phyloP scores from a whole-genome alignment of 2,888 invertebrate species.

The Druceiella hillmani region DNA sequence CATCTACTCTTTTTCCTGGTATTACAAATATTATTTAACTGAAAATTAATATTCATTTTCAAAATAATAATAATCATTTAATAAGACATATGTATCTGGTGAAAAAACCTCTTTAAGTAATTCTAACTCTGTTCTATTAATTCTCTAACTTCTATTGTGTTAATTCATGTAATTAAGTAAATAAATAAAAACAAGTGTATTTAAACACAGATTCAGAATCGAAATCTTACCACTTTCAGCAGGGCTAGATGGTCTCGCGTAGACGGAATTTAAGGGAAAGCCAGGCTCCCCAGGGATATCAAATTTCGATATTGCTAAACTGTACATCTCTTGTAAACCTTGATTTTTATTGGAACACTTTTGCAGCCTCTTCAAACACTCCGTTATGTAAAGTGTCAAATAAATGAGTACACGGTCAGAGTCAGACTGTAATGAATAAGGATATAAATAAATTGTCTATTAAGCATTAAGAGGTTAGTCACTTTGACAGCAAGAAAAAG shows the following conservation, averaged over 20 bases:
- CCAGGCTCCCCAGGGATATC: constrained; percentile 94
- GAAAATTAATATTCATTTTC: too few relatives aligned
- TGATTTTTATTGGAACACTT: constrained; percentile 85
- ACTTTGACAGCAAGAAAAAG: too few relatives aligned
- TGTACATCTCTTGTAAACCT: constrained; percentile 93
- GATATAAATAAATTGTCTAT: constrained; percentile 4
- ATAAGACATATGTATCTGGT: too few relatives aligned
- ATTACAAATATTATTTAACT: too few relatives aligned
- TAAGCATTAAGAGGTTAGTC: not conserved
- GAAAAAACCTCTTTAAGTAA: too few relatives aligned
- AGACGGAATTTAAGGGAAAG: constrained; percentile 94
- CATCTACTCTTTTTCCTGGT: too few relatives aligned
- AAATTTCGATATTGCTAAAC: constrained; percentile 89
- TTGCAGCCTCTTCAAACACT: constrained; percentile 92
- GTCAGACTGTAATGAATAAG: constrained; percentile 73
- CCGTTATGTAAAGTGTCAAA: constrained; percentile 94
- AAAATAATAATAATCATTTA: too few relatives aligned
- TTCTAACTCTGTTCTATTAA: too few relatives aligned
- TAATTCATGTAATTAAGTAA: too few relatives aligned
- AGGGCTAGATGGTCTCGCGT: constrained; percentile 74
- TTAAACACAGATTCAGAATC: too few relatives aligned
- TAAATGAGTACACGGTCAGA: constrained; percentile 96
- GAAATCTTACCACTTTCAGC: constrained; percentile 74
- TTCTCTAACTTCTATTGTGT: too few relatives aligned
- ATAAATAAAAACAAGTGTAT: too few relatives aligned